Evolutionary conservation across 2,113 vertebrate genomes (phyloP).

Genomic region (Ondatra zibethicus): DNA sequence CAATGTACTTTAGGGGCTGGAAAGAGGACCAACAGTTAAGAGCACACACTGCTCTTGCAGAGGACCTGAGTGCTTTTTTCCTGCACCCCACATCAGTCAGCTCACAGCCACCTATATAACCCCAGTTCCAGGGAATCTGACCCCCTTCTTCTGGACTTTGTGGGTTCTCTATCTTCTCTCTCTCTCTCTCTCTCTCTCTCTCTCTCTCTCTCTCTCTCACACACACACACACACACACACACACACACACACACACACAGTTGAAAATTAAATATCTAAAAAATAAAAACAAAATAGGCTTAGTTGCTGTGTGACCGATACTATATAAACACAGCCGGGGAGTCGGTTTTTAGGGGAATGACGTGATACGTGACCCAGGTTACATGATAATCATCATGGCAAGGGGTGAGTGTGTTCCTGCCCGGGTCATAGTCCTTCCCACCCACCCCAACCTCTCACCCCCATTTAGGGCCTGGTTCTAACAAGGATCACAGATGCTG

Average conservation of each 20-base stretch:
- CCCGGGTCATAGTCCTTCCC: not conserved
- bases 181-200: not conserved
- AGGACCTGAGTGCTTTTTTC: not conserved
- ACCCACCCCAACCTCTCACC: not conserved
- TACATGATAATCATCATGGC: not conserved
- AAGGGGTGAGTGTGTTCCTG: not conserved
- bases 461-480: not conserved
- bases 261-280: not conserved
- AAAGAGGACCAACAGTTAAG: not conserved
- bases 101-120: not conserved
- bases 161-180: not conserved
- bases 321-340: not conserved
- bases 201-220: not conserved
- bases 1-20: not conserved
- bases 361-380: not conserved
- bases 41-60: not conserved
- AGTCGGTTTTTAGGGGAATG: not conserved
- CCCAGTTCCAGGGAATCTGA: not conserved
- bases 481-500: not conserved
- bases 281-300: not conserved
- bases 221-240: no score
- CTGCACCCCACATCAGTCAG: not conserved
- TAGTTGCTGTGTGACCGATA: not conserved
- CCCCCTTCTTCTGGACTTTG: not conserved
- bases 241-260: not conserved